phyloP scores from a whole-genome alignment of 2,113 vertebrate genomes.

The Lamprologus sp. region DNA sequence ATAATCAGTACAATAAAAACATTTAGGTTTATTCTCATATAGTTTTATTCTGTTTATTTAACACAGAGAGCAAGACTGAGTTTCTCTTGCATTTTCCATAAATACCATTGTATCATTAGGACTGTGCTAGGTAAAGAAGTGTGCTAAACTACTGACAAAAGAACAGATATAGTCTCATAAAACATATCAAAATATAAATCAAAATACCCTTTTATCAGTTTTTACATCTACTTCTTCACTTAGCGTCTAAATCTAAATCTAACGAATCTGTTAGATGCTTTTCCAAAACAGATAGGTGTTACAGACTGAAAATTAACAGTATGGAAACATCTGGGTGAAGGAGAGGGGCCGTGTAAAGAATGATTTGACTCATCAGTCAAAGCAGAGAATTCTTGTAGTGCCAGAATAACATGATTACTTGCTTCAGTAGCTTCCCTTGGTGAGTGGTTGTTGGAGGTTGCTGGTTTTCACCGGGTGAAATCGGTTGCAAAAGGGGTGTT shows the following conservation, averaged over 20 bases:
- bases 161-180: not conserved
- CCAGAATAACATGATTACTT: not conserved
- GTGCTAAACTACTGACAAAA: not conserved
- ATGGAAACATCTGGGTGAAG: not conserved
- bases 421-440: not conserved
- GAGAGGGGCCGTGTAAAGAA: not conserved
- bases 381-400: not conserved
- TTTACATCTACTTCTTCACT: not conserved
- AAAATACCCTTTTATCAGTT: not conserved
- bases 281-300: not conserved
- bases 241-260: not conserved
- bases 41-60: not conserved
- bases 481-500: not conserved
- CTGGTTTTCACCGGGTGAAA: not conserved
- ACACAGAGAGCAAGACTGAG: not conserved
- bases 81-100: not conserved
- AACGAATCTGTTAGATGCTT: not conserved
- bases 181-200: not conserved
- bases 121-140: not conserved
- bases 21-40: not conserved
- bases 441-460: not conserved
- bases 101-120: not conserved
- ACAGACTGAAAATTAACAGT: not conserved
- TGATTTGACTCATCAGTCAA: not conserved
- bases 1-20: not conserved